Conservation (phyloP, 2,797 vertebrate genomes). For the Hafferia zeledoni region DNA sequence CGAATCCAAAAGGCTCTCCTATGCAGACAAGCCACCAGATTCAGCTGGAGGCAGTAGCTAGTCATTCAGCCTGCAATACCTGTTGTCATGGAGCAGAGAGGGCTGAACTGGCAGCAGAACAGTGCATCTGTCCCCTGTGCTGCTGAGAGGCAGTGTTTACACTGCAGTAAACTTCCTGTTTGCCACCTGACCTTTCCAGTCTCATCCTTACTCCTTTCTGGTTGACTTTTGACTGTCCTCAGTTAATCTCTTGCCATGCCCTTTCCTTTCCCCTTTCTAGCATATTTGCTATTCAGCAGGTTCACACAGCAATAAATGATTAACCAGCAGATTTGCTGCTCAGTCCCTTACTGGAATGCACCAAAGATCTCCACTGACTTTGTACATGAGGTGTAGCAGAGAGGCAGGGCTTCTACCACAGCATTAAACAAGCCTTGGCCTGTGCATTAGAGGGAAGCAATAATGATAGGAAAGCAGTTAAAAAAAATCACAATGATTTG, state of each 20-base stretch:
- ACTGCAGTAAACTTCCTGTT: slow-evolving; percentile 19
- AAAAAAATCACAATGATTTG: not conserved
- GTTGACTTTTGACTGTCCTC: slow-evolving; percentile 68
- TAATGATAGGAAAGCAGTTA: not conserved
- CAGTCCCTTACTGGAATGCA: slow-evolving; percentile 17
- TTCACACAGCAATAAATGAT: slow-evolving; percentile 58
- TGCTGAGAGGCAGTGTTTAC: not conserved
- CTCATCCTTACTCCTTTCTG: not conserved
- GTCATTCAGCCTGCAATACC: not conserved
- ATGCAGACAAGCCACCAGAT: not conserved
- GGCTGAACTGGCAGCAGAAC: not conserved
- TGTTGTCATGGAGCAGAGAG: not conserved
- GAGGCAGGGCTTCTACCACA: not conserved
- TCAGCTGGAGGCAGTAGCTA: not conserved
- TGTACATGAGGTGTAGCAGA: not conserved
- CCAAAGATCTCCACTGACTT: slow-evolving; percentile 15
- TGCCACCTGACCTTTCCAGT: slow-evolving; percentile 29
- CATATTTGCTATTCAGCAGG: slow-evolving; percentile 63
- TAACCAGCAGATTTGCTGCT: slow-evolving; percentile 48
- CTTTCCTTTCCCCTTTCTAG: slow-evolving; percentile 57
- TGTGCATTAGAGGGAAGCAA: not conserved
- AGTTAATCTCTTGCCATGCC: slow-evolving; percentile 59
- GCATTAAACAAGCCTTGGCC: not conserved
- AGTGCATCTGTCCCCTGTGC: not conserved
- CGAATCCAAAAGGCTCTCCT: not conserved